These are phyloP conservation scores for Botia kubotai DNA, from an alignment of 2,797 vertebrate genomes.

Conservation along the genomic window DNA sequence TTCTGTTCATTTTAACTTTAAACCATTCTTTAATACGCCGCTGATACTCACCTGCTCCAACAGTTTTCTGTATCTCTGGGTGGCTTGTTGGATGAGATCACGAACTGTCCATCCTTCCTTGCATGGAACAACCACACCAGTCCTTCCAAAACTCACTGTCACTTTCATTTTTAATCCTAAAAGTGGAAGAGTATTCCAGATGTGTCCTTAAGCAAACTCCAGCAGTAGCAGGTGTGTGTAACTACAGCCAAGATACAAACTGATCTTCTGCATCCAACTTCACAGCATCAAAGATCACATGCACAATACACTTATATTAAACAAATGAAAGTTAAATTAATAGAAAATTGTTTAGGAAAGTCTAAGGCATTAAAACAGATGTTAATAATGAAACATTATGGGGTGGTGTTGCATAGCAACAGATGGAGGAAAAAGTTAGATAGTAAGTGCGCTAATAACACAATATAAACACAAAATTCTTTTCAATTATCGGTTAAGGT, in stretches of 20 bases:
- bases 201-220: constrained; percentile 11
- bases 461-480: neutral
- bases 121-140: constrained; percentile 93
- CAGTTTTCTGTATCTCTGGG: constrained; percentile 91
- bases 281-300: neutral
- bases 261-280: constrained; percentile 3
- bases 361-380: neutral
- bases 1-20: neutral
- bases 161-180: constrained; percentile 86
- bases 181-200: constrained; percentile 36
- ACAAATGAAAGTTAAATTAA: neutral
- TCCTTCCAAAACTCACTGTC: constrained; percentile 92
- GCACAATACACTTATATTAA: neutral
- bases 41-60: constrained; percentile 85
- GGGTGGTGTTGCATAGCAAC: constrained; percentile 15
- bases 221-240: constrained; percentile 5
- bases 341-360: no score
- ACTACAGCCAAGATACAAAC: neutral
- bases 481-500: neutral
- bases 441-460: neutral
- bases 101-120: constrained; percentile 90
- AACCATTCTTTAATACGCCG: neutral
- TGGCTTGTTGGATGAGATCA: constrained; percentile 93
- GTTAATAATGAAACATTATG: neutral
- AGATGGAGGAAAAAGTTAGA: neutral